Evolutionary conservation across 2,113 vertebrate genomes (phyloP), one percentile per base, ranked within the genome.

Genomic region (Paradisaea rubra): DNA sequence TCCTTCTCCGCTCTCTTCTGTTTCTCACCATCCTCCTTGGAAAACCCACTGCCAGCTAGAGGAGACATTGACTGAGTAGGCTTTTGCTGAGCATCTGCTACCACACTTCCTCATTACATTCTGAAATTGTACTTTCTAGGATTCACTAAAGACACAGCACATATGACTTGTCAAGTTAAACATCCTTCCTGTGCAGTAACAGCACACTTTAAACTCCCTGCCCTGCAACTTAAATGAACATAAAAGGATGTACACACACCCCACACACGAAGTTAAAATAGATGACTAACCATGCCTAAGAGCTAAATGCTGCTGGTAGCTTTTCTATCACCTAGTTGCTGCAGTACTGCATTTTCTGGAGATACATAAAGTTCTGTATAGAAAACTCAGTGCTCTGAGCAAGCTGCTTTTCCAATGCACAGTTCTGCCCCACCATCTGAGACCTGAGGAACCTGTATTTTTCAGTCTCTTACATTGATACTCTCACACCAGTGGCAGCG

Each of bases 161-260:
- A 95, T 78, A 93, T 86, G 90, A 95, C 90, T 93, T 78, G 79
- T 86, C 76, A 95, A 95, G 82, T 94, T 96, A 95, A 96, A 95
- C 79, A 90, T 91, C 88, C 88, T 95, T 95, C 94, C 86, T 64
- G 53, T 60, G 83, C 94, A 88, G 52, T 79, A 92, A 85, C 71
- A 93, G 95, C 82, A 80, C 39, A 39, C 60, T 86, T 73, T 60
- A 89, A 85, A 91, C 63, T 35, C 56, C 52, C 72, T 91, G 82
- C 72, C 83, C 86, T 71, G 81, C 49, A 90, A 95, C 82, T 88
- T 88, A 88, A 92, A 93, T 71, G 88, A 95, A 94, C 47, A 81
- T 73, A 81, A 78, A 81, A 93, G 79, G 89, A 88, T 82, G 69
- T 70, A 88, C 27, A 93, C 64, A 82, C 53, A 45, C 69, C 66